phyloP scores from a whole-genome alignment of 2,888 invertebrate genomes.

The Heliconius sara region DNA sequence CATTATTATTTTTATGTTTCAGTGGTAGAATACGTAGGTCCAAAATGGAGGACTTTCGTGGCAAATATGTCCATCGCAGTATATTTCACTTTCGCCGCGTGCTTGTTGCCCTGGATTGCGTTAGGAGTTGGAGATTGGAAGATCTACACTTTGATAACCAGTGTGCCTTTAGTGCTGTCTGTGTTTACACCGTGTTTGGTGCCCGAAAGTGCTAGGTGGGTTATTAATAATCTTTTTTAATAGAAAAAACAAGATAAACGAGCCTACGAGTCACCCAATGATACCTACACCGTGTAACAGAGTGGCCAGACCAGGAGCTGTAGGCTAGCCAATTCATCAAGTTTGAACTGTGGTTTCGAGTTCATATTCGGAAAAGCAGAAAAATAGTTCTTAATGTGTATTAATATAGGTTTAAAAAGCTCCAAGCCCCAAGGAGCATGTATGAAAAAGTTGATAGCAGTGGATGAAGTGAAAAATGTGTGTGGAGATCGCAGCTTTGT shows the following conservation, averaged over 20 bases:
- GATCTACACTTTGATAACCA: slow-evolving; percentile 88
- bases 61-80: slow-evolving; percentile 95
- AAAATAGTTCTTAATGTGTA: no score
- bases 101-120: slow-evolving; percentile 93
- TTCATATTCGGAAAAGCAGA: neutral
- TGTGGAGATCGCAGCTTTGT: no score
- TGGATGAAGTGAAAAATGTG: no score
- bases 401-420: neutral
- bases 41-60: slow-evolving; percentile 94
- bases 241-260: neutral
- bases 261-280: no score
- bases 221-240: neutral
- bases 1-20: slow-evolving; percentile 48
- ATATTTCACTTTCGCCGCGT: slow-evolving; percentile 93
- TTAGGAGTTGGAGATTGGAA: slow-evolving; percentile 91
- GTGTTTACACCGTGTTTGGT: slow-evolving; percentile 89
- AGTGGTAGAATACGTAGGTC: slow-evolving; percentile 95
- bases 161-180: slow-evolving; percentile 88
- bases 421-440: neutral
- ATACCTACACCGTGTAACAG: neutral
- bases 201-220: slow-evolving; percentile 92
- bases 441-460: no score
- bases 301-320: neutral
- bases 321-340: neutral
- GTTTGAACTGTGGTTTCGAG: no score